These are phyloP conservation scores for Calycopis cecrops DNA, from an alignment of 1,140 invertebrate genomes.

Conservation along the genomic window DNA sequence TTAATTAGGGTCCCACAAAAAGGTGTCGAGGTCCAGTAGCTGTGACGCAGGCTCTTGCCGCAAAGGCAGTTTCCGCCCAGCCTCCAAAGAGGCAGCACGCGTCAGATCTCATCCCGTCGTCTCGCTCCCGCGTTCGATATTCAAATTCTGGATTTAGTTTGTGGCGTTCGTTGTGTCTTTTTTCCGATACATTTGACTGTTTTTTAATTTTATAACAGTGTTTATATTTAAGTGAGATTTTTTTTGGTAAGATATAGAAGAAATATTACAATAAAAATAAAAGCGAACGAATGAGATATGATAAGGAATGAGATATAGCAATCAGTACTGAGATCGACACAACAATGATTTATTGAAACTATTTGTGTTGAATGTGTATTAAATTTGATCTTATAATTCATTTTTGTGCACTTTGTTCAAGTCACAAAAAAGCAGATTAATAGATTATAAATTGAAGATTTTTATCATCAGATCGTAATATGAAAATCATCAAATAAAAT, in stretches of 20 bases:
- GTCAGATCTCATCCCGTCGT: constrained; percentile 19
- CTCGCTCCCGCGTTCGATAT: constrained; percentile 17
- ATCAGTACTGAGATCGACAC: no score
- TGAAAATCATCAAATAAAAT: no score
- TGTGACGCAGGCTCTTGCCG: constrained; percentile 66
- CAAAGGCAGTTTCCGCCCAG: constrained; percentile 55
- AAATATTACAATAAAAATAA: no score
- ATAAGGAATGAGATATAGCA: no score
- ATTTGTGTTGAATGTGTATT: no score
- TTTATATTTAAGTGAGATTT: neutral
- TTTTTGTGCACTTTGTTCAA: no score
- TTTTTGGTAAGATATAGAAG: neutral
- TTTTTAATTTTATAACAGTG: neutral
- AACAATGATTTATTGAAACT: no score
- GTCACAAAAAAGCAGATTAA: no score
- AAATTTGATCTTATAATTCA: no score
- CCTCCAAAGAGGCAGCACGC: constrained; percentile 38
- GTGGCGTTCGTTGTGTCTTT: constrained; percentile 1
- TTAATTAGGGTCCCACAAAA: constrained; percentile 65
- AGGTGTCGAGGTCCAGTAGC: constrained; percentile 54
- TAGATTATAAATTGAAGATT: no score
- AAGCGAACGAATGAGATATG: no score
- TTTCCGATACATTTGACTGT: neutral
- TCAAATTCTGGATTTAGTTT: constrained; percentile 14
- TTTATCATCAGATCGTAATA: no score